Evolutionary conservation across 1,140 invertebrate genomes (phyloP).

Genomic region (Sycobia sp.): DNA sequence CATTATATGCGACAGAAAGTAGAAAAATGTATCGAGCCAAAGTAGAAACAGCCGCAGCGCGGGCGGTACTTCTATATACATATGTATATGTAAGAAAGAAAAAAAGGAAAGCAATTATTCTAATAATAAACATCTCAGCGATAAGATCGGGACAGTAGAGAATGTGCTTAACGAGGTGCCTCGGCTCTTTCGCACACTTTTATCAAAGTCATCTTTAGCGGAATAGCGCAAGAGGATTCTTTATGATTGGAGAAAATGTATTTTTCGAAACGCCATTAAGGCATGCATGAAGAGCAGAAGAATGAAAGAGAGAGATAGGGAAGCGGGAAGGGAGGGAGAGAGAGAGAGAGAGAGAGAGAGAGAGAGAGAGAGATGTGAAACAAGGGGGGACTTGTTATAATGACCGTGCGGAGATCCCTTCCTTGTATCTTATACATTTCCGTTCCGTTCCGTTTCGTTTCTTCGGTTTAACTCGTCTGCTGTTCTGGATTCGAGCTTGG

Average conservation of each 20-base stretch:
- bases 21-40: no score
- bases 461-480: slow-evolving; percentile 8
- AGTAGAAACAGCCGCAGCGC: no score
- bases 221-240: slow-evolving; percentile 10
- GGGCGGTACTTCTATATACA: no score
- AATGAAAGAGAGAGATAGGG: no score
- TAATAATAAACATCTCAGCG: slow-evolving; percentile 17
- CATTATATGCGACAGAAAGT: no score
- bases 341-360: slow-evolving; percentile 9
- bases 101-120: no score
- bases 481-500: slow-evolving; percentile 9
- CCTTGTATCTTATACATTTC: not conserved
- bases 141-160: slow-evolving; percentile 14
- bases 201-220: slow-evolving; percentile 20
- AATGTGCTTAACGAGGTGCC: slow-evolving; percentile 4
- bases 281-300: not conserved
- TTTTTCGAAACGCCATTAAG: slow-evolving; percentile 26
- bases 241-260: slow-evolving; percentile 14
- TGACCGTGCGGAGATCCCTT: not conserved
- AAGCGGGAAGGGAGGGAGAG: not conserved
- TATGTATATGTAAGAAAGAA: no score
- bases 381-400: no score
- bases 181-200: slow-evolving; percentile 7
- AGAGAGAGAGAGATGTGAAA: no score
- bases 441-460: slow-evolving; percentile 24